Base-by-base conservation (phyloP, 2,888 invertebrate species). In the Agrotis puta region DNA sequence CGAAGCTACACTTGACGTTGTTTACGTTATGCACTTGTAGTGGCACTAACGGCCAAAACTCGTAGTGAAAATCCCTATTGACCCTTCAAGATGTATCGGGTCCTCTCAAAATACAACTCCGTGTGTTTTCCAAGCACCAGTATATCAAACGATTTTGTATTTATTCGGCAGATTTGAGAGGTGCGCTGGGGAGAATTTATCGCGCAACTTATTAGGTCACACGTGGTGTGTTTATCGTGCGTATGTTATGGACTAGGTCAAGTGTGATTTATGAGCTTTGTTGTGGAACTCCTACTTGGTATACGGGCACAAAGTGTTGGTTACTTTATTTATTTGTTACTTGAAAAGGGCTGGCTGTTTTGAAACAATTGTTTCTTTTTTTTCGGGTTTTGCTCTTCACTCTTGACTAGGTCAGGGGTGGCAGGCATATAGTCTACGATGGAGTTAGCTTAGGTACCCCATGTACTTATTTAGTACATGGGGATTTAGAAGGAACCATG, bases 101-200 rank as follows among this genome's bases (percentile, higher is more conserved):
- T 20, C 2, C 18, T 62, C 1, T 1, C 24, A 3, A 56, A 61
- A 56, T 13, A 47, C 0, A 1, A 1, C 0, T 20, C 67, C 43
- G 6, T 53, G 53, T 77, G 14, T 71, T 71, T 66, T 43, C 20
- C 16, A 43, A 48, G 14, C 27, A 5, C 45, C 47, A 69, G 54
- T 62, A 57, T 57, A 68, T 27, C 57, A 61, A 65, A 72, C 83
- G 75, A 81, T 86, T 82, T 79, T 68, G 79, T 85, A 88, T 87
- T 86, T 86, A 87, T 83, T 84, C 80, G 78, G 79, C 77, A 82
- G 81, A 85, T 87, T 87, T 85, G 85, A 85, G 82, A 85, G 83
- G 83, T 82, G 82, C 73, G 69, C 64, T 53, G 51, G 64, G 67
- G 63, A 59, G 24, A 70, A 87, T 87, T 85, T 86, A 86, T 87